Percentiles rank a stretch among this genome's conserved stretches.
These are phyloP conservation scores for Pachycephala philippinensis DNA, from an alignment of 2,113 vertebrate species.

Conservation along the genomic window DNA sequence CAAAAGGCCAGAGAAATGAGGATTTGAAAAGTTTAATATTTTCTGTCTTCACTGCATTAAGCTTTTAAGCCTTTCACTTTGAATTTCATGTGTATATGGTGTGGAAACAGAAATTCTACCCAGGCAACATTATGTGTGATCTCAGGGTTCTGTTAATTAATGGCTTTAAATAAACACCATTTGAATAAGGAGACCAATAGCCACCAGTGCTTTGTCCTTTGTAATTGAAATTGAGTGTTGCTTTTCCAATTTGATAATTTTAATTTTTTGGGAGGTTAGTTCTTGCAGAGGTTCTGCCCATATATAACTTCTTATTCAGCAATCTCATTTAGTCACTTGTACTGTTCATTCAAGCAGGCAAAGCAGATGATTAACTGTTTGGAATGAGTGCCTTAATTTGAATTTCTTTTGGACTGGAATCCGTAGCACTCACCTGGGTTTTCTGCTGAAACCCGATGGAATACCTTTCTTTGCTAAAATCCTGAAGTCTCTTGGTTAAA, in stretches of 20 bases:
- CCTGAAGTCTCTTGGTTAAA: neutral
- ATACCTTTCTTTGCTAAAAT: neutral
- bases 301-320: neutral
- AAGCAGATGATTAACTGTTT: neutral
- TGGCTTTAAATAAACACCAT: neutral
- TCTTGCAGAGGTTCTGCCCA: neutral
- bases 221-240: neutral
- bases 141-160: neutral
- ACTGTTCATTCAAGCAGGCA: neutral
- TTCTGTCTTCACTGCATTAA: neutral
- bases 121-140: neutral
- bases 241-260: neutral
- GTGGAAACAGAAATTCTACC: neutral
- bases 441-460: neutral
- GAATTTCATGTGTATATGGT: neutral
- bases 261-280: neutral
- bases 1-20: conserved; percentile 33
- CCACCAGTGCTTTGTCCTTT: neutral
- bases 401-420: neutral
- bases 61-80: conserved; percentile 17
- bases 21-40: conserved; percentile 21
- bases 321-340: neutral
- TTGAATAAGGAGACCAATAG: neutral
- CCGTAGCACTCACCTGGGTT: neutral
- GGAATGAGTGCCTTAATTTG: neutral